phyloP scores from a whole-genome alignment of 2,797 vertebrate genomes.

The Rhabdomys pumilio region DNA sequence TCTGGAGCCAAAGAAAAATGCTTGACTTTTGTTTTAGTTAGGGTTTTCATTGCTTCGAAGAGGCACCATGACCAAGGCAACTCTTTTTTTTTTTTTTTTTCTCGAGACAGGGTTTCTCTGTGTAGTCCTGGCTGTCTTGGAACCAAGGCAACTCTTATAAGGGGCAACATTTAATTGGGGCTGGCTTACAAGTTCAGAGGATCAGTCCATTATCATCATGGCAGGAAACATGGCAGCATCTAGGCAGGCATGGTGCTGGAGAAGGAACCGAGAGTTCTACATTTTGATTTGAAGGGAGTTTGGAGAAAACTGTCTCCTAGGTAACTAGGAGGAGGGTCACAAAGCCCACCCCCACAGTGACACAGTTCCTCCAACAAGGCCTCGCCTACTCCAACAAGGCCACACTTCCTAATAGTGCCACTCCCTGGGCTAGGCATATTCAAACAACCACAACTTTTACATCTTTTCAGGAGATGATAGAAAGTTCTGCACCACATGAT shows the following conservation, averaged over 20 bases:
- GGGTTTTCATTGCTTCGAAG: neutral
- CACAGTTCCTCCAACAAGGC: neutral
- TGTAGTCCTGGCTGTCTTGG: too few relatives aligned
- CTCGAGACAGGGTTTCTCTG: too few relatives aligned
- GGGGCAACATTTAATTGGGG: neutral
- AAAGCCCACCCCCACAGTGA: neutral
- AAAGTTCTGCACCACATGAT: neutral
- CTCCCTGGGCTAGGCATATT: neutral
- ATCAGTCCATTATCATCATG: neutral
- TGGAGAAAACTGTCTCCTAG: neutral
- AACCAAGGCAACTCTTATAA: neutral
- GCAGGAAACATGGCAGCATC: neutral
- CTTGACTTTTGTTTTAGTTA: neutral
- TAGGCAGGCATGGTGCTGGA: neutral
- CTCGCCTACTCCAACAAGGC: neutral
- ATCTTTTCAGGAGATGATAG: neutral
- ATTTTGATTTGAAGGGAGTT: neutral
- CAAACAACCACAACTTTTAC: neutral
- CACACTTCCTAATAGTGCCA: neutral
- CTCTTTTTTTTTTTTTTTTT: neutral
- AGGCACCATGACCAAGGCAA: neutral
- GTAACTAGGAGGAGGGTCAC: neutral
- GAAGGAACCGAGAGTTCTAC: neutral
- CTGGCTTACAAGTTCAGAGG: neutral
- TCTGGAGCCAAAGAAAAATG: neutral